Evolutionary conservation across 2,888 invertebrate genomes (phyloP).

Genomic region (Coecobrya sp.): DNA sequence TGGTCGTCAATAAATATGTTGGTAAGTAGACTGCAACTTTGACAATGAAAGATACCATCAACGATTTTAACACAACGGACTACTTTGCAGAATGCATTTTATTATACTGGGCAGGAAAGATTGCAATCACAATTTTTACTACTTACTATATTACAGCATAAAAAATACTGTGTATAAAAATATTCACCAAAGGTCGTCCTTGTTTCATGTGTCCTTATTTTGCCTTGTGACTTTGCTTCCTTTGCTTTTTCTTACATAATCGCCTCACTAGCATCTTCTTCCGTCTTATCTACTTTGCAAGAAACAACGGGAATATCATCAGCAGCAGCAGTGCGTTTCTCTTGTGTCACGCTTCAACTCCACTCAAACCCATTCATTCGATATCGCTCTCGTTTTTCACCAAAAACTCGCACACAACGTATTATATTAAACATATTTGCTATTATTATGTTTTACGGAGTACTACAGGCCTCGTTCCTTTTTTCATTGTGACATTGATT

Average conservation of each 20-base stretch:
- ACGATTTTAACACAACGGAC: too few relatives aligned
- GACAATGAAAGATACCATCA: too few relatives aligned
- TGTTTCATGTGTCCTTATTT: not conserved
- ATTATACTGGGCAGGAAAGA: too few relatives aligned
- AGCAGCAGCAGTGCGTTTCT: not conserved
- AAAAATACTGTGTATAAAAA: not conserved
- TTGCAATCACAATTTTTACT: too few relatives aligned
- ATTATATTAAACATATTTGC: slow-evolving; percentile 20
- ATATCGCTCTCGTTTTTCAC: not conserved
- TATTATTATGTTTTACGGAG: not conserved
- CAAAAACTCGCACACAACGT: not conserved
- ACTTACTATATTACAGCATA: too few relatives aligned
- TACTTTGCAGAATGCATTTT: too few relatives aligned
- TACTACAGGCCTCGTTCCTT: not conserved
- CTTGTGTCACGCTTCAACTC: slow-evolving; percentile 1
- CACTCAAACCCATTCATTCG: slow-evolving; percentile 18
- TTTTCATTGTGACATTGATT: slow-evolving; percentile 48
- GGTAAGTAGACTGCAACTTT: too few relatives aligned
- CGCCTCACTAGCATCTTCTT: not conserved
- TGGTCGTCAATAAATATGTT: too few relatives aligned
- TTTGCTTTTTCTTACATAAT: not conserved
- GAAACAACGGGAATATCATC: not conserved
- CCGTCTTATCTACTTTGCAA: not conserved
- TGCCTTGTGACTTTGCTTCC: not conserved
- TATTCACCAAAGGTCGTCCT: not conserved